Evolutionary conservation across 2,113 vertebrate genomes (phyloP), one percentile per base, ranked within the genome.

Genomic region (Phrynosoma blainvillii): DNA sequence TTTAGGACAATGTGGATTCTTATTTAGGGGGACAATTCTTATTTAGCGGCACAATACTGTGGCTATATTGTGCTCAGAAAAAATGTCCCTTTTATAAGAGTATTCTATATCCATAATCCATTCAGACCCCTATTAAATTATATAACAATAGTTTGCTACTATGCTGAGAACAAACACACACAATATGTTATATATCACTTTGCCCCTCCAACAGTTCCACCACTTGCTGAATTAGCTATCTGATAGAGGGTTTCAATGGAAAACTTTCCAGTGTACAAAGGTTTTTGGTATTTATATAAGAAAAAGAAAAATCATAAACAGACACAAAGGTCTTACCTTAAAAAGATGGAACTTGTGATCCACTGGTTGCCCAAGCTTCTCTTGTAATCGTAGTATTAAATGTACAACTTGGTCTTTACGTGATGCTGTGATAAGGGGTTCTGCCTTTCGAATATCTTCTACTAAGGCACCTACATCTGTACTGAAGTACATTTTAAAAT

Each of bases 351-450:
- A 99, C 25, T 92, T 96, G 92, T 96, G 97, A 80, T 96, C 94
- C 66, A 97, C 95, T 91, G 97, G 93, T 91, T 98, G 97, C 7
- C 79, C 84, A 1, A 98, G 97, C 84, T 99, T 99, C 84, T 98
- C 96, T 94, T 99, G 98, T 56, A 99, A 92, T 82, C 98, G 96
- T 87, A 91, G 89, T n/a, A 99, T 94, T 89, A 99, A 94, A 21
- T 96, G 92, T 92, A 96, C 96, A 16, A 99, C 92, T 7, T 98
- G 97, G 13, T 98, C 96, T 30, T 94, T 93, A 18, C 95, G 93
- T 0, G 98, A 97, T 47, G 95, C 95, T 21, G 98, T 98, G 94
- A 99, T 97, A 36, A 99, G 97, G 78, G 98, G 97, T 88, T 99
- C 98, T 9, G 93, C 94, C 77, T 90, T 95, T 87, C 73, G 94